Conservation (phyloP, 2,888 invertebrate genomes). For the Cheilosia scutellata region DNA sequence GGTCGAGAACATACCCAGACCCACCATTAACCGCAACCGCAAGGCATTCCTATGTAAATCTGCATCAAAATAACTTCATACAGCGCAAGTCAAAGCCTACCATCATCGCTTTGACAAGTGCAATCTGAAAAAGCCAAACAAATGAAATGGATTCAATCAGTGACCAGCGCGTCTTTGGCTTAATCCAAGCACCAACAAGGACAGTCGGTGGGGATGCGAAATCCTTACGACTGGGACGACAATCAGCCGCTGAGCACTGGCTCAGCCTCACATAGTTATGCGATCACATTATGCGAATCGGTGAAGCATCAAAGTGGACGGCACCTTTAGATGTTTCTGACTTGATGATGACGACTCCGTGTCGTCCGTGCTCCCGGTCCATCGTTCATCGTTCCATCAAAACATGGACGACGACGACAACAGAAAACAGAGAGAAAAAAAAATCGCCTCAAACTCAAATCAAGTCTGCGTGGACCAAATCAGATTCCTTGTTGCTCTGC, state of each 20-base stretch:
- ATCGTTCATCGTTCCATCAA: slow-evolving; percentile 54
- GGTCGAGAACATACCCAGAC: slow-evolving; percentile 27
- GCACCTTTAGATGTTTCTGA: slow-evolving; percentile 77
- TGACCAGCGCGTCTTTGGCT: slow-evolving; percentile 17
- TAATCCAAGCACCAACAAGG: slow-evolving; percentile 47
- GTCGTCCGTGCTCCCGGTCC: slow-evolving; percentile 57
- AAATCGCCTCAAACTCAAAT: slow-evolving; percentile 78
- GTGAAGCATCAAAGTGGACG: slow-evolving; percentile 77
- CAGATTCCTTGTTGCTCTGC: slow-evolving; percentile 63
- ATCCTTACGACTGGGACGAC: slow-evolving; percentile 1
- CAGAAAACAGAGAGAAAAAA: slow-evolving; percentile 25
- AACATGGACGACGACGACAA: slow-evolving; percentile 41
- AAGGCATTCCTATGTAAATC: slow-evolving; percentile 71
- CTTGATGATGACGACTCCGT: slow-evolving; percentile 77
- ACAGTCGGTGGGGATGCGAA: slow-evolving; percentile 12
- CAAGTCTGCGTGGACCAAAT: slow-evolving; percentile 75
- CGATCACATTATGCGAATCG: slow-evolving; percentile 76
- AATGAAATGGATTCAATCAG: slow-evolving; percentile 73
- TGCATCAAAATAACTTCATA: slow-evolving; percentile 68
- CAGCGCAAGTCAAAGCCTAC: slow-evolving; percentile 32
- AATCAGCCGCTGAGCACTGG: slow-evolving; percentile 50
- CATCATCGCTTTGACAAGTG: slow-evolving; percentile 63
- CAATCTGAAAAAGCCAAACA: slow-evolving; percentile 42
- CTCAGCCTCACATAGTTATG: slow-evolving; percentile 64
- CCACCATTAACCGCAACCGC: slow-evolving; percentile 42